Conservation (phyloP, 2,797 vertebrate species). For the Tadarida brasiliensis region DNA sequence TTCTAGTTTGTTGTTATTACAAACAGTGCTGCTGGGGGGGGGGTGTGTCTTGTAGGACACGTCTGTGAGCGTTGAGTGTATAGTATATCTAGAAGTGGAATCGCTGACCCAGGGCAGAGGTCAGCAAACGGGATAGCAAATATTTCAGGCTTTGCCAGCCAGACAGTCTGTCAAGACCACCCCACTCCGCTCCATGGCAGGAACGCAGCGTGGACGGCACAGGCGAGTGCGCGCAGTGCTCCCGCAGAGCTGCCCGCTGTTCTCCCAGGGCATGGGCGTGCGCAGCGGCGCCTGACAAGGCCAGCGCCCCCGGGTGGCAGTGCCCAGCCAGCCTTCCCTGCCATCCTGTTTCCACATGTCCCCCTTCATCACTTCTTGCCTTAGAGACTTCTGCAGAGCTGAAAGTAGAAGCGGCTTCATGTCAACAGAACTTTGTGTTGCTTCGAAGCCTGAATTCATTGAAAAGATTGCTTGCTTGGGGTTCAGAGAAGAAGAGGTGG, state of each 20-base stretch:
- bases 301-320: not conserved
- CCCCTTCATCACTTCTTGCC: not conserved
- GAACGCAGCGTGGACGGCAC: rapidly evolving
- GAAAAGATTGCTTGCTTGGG: not conserved
- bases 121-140: not conserved
- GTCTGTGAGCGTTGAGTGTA: rapidly evolving
- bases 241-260: not conserved
- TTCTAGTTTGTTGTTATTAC: not conserved
- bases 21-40: not conserved
- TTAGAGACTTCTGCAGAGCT: not conserved
- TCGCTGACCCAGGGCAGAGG: not conserved
- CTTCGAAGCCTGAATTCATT: not conserved
- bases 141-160: not conserved
- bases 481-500: not conserved
- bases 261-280: rapidly evolving
- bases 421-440: not conserved
- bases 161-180: not conserved
- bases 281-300: rapidly evolving
- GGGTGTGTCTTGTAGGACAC: rapidly evolving
- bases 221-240: rapidly evolving
- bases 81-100: not conserved
- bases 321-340: not conserved
- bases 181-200: not conserved
- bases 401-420: not conserved
- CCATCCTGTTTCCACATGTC: not conserved